phyloP scores from a whole-genome alignment of 2,888 invertebrate species.

The Brachypalpus laphriformis region DNA sequence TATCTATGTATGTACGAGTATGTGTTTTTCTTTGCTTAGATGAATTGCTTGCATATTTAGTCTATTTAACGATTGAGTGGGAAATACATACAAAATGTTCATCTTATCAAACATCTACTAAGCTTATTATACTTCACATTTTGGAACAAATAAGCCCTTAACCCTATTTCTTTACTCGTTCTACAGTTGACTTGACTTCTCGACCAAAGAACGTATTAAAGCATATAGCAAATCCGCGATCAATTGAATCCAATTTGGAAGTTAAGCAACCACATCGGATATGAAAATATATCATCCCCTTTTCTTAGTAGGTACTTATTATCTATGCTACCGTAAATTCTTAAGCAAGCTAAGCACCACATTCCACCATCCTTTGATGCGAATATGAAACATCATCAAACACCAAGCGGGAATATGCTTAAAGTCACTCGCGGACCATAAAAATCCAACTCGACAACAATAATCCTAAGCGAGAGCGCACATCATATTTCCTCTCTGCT shows the following conservation, averaged over 20 bases:
- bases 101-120: no score
- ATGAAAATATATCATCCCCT: conserved; percentile 7
- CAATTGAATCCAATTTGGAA: conserved; percentile 30
- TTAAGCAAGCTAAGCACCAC: conserved; percentile 6
- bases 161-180: no score
- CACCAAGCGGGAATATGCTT: conserved; percentile 26
- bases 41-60: no score
- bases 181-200: no score
- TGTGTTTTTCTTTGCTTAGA: no score
- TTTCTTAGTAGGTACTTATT: not conserved
- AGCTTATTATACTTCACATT: no score
- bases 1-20: no score
- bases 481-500: conserved; percentile 45
- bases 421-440: conserved; percentile 49
- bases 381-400: conserved; percentile 47
- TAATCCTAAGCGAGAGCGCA: conserved; percentile 60
- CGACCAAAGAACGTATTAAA: not conserved
- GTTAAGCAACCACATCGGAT: conserved; percentile 26
- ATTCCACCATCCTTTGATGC: conserved; percentile 14
- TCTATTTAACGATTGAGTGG: no score
- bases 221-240: not conserved
- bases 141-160: no score
- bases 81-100: no score
- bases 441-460: conserved; percentile 59
- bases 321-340: not conserved